Conservation (phyloP, 2,797 vertebrate genomes). For the Cyclopterus lumpus region DNA sequence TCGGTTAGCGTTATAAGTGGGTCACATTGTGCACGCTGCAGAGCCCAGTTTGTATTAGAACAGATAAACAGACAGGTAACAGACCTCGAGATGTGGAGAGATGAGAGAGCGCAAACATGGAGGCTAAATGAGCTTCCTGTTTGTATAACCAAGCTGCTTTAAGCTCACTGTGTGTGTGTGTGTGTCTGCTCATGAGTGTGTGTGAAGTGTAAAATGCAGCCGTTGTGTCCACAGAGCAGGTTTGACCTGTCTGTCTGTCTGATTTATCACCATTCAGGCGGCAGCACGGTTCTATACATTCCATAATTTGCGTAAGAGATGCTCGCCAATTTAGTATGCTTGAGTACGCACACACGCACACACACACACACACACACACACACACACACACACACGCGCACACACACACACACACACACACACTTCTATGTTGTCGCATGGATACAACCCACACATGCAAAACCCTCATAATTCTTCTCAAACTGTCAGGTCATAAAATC, state of each 20-base stretch:
- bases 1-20: slow-evolving; percentile 28
- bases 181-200: not conserved
- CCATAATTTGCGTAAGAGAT: slow-evolving; percentile 66
- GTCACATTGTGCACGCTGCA: slow-evolving; percentile 27
- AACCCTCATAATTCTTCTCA: slow-evolving; percentile 22
- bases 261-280: slow-evolving; percentile 51
- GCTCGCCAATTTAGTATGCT: slow-evolving; percentile 49
- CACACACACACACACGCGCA: slow-evolving; percentile 21
- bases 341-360: slow-evolving; percentile 41
- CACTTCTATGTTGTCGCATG: slow-evolving; percentile 15
- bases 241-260: slow-evolving; percentile 48
- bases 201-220: slow-evolving; percentile 17
- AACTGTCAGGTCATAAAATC: slow-evolving; percentile 43
- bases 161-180: not conserved
- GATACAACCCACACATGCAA: slow-evolving; percentile 24
- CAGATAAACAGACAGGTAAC: not conserved
- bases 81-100: not conserved
- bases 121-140: slow-evolving; percentile 23
- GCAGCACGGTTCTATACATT: slow-evolving; percentile 50
- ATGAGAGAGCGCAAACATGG: not conserved
- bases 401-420: slow-evolving; percentile 28
- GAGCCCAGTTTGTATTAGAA: not conserved
- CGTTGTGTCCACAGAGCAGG: slow-evolving; percentile 36
- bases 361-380: slow-evolving; percentile 33
- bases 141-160: slow-evolving; percentile 8